These are phyloP conservation scores for Pseudolaguvia tuberculata DNA, from an alignment of 2,113 vertebrate genomes.

Conservation along the genomic window DNA sequence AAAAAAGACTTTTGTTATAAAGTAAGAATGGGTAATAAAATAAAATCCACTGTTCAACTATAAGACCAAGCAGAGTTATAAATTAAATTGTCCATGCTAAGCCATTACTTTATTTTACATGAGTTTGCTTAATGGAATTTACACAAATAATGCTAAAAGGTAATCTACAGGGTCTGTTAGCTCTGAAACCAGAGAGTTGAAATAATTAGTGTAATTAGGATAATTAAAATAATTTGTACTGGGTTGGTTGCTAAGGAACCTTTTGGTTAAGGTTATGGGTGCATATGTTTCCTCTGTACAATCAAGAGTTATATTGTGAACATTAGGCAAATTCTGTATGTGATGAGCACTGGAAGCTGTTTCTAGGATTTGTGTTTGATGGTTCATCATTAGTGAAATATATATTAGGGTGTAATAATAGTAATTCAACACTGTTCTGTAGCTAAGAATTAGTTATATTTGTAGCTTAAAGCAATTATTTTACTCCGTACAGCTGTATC, in stretches of 20 bases:
- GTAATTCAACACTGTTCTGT: neutral
- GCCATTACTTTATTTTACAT: no score
- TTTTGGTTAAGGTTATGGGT: constrained; percentile 11
- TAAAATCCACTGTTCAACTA: no score
- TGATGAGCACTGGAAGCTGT: neutral
- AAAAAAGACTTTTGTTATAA: no score
- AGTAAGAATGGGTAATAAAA: no score
- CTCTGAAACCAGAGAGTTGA: neutral
- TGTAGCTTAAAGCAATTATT: neutral
- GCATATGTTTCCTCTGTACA: neutral
- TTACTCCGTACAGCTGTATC: neutral
- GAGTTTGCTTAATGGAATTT: no score
- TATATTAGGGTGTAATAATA: neutral
- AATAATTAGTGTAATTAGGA: constrained; percentile 1
- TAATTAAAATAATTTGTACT: constrained; percentile 12
- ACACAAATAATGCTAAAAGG: no score
- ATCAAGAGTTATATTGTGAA: neutral
- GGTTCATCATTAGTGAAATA: neutral
- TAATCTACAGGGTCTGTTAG: no score
- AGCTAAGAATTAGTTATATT: neutral
- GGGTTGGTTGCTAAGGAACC: constrained; percentile 22
- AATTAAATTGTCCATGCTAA: no score
- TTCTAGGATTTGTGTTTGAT: neutral
- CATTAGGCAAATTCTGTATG: neutral
- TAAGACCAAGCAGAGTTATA: no score